These are phyloP conservation scores for Zaprionus ornatus DNA, from an alignment of 1,140 invertebrate species.

Conservation along the genomic window DNA sequence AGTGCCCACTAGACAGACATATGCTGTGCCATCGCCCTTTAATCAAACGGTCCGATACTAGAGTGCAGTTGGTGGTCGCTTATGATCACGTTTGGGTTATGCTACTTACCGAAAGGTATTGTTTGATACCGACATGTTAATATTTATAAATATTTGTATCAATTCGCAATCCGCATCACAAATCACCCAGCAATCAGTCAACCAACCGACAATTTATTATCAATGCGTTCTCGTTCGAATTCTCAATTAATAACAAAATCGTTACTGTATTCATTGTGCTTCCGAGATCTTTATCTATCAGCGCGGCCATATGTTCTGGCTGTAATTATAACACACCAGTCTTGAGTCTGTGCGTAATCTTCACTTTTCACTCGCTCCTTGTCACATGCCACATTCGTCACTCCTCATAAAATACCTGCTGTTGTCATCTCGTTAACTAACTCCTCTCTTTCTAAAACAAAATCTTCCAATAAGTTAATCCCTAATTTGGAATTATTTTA, in stretches of 20 bases:
- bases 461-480: conserved; percentile 17
- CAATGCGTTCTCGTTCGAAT: neutral
- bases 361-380: conserved; percentile 19
- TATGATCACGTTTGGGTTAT: conserved; percentile 21
- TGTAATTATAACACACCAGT: conserved; percentile 20
- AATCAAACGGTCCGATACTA: conserved; percentile 45
- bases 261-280: conserved; percentile 9
- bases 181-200: conserved; percentile 23
- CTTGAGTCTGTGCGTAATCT: conserved; percentile 6
- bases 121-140: conserved; percentile 16
- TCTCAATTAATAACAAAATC: conserved; percentile 11
- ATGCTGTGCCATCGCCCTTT: conserved; percentile 43
- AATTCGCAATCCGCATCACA: conserved; percentile 33
- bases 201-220: conserved; percentile 4
- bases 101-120: conserved; percentile 66
- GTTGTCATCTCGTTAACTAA: conserved; percentile 20
- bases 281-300: neutral
- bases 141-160: conserved; percentile 39
- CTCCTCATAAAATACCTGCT: conserved; percentile 14
- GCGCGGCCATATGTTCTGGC: conserved; percentile 9
- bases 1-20: conserved; percentile 27
- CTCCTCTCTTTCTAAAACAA: neutral
- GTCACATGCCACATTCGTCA: conserved; percentile 22
- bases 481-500: conserved; percentile 3
- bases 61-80: neutral